These are phyloP conservation scores for Notothenia coriiceps DNA, from an alignment of 2,113 vertebrate genomes.

Conservation along the genomic window DNA sequence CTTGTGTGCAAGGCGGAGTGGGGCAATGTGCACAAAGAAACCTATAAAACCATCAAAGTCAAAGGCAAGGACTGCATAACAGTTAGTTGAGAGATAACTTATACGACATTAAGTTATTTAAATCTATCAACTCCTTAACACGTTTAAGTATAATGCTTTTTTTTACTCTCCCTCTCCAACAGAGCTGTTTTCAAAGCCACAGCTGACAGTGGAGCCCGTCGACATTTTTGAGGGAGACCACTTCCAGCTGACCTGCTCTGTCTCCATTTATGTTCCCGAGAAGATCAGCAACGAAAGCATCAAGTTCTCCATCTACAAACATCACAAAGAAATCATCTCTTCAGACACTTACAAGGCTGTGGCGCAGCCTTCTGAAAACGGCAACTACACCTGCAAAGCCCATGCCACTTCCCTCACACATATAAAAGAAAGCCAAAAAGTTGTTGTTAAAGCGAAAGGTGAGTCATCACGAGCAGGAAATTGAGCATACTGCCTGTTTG, in stretches of 20 bases:
- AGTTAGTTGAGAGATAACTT: background rate
- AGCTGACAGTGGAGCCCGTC: constrained; percentile 44
- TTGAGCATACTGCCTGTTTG: background rate
- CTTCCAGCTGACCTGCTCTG: constrained; percentile 72
- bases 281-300: constrained; percentile 45
- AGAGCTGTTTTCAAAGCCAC: constrained; percentile 82
- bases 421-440: constrained; percentile 56
- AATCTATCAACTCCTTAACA: background rate
- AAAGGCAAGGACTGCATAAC: constrained; percentile 57
- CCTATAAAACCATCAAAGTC: constrained; percentile 46
- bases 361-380: constrained; percentile 53
- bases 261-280: constrained; percentile 15
- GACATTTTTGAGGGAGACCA: constrained; percentile 60
- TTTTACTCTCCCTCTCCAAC: constrained; percentile 5
- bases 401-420: background rate
- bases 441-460: constrained; percentile 77
- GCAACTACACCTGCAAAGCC: constrained; percentile 76
- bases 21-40: constrained; percentile 64
- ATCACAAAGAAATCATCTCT: constrained; percentile 10
- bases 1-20: constrained; percentile 77
- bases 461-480: constrained; percentile 15
- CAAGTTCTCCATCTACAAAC: constrained; percentile 65
- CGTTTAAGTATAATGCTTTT: background rate
- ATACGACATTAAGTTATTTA: background rate
- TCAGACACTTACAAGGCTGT: accelerated